Evolutionary conservation across 2,113 vertebrate genomes (phyloP).

Genomic region (Tragelaphus scriptus): DNA sequence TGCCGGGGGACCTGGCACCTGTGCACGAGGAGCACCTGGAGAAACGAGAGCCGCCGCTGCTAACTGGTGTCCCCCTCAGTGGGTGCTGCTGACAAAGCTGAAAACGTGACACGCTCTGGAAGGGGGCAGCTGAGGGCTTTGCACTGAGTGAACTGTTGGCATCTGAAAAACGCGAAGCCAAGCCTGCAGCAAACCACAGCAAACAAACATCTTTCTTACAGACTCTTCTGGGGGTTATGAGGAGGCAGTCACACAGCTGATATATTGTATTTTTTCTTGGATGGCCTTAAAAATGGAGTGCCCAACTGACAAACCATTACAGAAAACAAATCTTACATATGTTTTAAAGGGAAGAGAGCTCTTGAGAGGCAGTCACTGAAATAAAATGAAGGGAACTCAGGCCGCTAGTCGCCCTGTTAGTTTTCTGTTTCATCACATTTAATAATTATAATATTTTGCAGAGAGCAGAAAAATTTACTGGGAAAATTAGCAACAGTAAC

Average conservation of each 20-base stretch:
- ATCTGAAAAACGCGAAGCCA: conserved; percentile 46
- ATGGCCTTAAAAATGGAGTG: conserved; percentile 21
- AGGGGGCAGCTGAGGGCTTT: not conserved
- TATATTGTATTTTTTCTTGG: not conserved
- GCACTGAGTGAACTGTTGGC: not conserved
- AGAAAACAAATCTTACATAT: conserved; percentile 27
- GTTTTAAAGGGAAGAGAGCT: not conserved
- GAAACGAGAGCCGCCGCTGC: not conserved
- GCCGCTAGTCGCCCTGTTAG: not conserved
- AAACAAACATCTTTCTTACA: conserved; percentile 62
- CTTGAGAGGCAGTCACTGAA: not conserved
- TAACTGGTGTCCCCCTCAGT: accelerated
- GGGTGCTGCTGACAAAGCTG: not conserved
- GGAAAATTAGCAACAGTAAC: not conserved
- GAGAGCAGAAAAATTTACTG: not conserved
- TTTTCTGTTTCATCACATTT: not conserved
- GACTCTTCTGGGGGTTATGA: conserved; percentile 2
- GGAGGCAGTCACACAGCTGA: conserved; percentile 17
- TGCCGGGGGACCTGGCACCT: not conserved
- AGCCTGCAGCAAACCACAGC: conserved; percentile 23
- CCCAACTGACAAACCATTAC: not conserved
- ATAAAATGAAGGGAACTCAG: conserved; percentile 27
- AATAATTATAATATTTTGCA: conserved; percentile 23
- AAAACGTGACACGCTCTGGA: not conserved
- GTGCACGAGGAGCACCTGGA: not conserved